These are phyloP conservation scores for Upupa epops DNA, from an alignment of 2,113 vertebrate species.

Conservation along the genomic window DNA sequence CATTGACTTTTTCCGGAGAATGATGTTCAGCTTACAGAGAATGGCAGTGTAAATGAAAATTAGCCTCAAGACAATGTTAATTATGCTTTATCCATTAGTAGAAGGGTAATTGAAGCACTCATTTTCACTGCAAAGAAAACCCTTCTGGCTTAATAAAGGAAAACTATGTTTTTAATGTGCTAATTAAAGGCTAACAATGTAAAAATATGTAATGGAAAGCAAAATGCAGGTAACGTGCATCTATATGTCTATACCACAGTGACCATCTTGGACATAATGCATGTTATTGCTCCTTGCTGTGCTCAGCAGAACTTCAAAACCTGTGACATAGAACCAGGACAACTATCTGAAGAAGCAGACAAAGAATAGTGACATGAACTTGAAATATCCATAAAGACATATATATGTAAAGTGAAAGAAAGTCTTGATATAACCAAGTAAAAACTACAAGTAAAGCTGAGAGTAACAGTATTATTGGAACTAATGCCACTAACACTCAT, in stretches of 20 bases:
- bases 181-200: constrained; percentile 59
- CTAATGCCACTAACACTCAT: neutral
- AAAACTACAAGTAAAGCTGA: neutral
- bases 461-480: neutral
- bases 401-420: neutral
- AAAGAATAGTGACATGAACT: neutral
- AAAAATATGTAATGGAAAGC: neutral
- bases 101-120: constrained; percentile 73
- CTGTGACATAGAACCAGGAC: neutral
- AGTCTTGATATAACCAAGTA: neutral
- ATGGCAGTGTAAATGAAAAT: constrained; percentile 72
- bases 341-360: neutral
- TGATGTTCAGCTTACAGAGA: constrained; percentile 63
- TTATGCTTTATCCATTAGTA: constrained; percentile 76
- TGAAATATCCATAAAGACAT: neutral
- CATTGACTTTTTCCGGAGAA: constrained; percentile 75
- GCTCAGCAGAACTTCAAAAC: neutral
- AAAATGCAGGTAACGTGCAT: neutral
- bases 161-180: constrained; percentile 61
- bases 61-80: constrained; percentile 79
- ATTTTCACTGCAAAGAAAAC: constrained; percentile 71
- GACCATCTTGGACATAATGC: neutral
- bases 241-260: neutral
- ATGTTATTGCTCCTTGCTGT: neutral
- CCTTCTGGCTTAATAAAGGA: constrained; percentile 71